Base-by-base conservation (phyloP, 2,113 vertebrate species). In the Labeo rohita region DNA sequence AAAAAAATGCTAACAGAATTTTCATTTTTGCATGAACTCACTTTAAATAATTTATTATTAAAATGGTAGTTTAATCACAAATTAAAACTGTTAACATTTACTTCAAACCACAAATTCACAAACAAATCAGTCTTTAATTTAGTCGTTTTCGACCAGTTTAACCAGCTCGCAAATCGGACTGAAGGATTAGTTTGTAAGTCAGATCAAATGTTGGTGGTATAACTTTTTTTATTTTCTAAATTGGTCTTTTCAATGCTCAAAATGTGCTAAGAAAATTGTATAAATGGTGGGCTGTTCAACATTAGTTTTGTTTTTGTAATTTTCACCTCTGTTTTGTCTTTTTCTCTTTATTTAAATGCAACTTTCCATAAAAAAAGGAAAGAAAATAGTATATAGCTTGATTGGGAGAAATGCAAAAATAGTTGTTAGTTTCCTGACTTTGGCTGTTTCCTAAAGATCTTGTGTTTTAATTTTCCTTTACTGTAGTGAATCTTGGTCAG, bases 401-500 rank as follows among this genome's bases (percentile, higher is more conserved):
- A 59, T 59, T 59, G 54, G 18, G 54, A 83, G 34, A 73, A 73
- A 10, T 47, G 43, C 43, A 13, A 73, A 47, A n/a, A 73, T 7
- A 73, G 34, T 70, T 43, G 2, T 18, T 43, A 10, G 68, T n/a
- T 4, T 11, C 18, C 18, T 68, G 28, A 68, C 28, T 28, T 28
- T 72, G 43, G 3, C 9, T 39, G 56, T 50, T 50, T 52, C 9
- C 7, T 28, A 18, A 49, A 21, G 13, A 18, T 18, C 45, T 34
- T 23, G 28, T 8, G 18, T 34, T 74, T 66, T 76, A 21, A n/a
- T 81, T 36, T 15, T n/a, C 80, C 0, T 80, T 4, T 77, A 23
- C 91, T 92, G 63, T 90, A 99, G 98, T 99, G 82, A 99, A 99
- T 92, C 94, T 99, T 78, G 98, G 98, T 85, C 98, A 99, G 91